A percentile compares a stretch with the other conserved stretches of the same genome.
phyloP scores from a whole-genome alignment of 2,113 vertebrate genomes.

The Genyomyrus donnyi region DNA sequence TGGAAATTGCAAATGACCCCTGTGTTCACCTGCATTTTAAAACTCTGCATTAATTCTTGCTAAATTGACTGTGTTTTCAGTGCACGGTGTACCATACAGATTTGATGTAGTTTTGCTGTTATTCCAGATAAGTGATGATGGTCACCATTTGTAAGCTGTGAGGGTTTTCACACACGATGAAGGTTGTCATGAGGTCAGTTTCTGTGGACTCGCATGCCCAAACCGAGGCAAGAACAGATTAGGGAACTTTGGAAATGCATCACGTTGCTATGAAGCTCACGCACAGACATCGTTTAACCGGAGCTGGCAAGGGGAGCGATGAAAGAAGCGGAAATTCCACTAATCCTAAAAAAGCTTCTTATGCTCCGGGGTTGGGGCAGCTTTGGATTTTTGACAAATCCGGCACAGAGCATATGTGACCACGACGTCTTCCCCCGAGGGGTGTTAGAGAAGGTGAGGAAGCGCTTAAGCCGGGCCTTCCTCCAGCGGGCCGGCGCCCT shows the following conservation, averaged over 20 bases:
- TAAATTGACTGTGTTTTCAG: neutral
- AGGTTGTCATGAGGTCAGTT: neutral
- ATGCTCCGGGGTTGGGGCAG: neutral
- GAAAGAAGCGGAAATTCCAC: constrained; percentile 18
- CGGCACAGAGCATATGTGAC: neutral
- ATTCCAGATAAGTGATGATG: neutral
- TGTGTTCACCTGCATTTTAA: neutral
- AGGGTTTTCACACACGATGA: neutral
- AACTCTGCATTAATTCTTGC: neutral
- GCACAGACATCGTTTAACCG: constrained; percentile 19
- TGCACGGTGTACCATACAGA: neutral
- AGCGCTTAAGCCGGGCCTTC: neutral
- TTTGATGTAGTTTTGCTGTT: neutral
- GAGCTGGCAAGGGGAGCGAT: constrained; percentile 20
- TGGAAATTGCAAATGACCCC: neutral
- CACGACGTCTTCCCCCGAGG: neutral
- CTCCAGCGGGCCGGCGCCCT: neutral
- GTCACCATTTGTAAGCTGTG: neutral
- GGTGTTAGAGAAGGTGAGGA: neutral
- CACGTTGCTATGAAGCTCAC: neutral
- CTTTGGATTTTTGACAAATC: neutral
- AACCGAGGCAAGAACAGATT: neutral
- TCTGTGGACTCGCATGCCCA: neutral
- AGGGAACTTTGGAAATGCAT: constrained; percentile 15
- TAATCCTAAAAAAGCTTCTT: constrained; percentile 6